Percentiles rank a stretch among this genome's conserved stretches.
Evolutionary conservation across 2,888 invertebrate species (phyloP).

Genomic region (Dascillus cervinus): DNA sequence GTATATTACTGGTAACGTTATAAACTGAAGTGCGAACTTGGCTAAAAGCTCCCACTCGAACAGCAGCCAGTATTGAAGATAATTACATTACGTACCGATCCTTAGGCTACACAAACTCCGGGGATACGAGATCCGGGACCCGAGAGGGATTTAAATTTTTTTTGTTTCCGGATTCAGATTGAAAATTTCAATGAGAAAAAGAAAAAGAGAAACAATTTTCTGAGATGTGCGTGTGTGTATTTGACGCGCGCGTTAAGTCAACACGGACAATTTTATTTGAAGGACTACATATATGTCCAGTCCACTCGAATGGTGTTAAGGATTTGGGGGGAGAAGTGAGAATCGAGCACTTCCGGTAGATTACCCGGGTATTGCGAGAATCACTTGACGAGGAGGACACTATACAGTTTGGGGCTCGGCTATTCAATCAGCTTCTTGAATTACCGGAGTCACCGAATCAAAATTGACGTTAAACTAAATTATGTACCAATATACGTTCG

Average conservation of each 20-base stretch:
- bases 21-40: constrained; percentile 36
- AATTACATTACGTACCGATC: constrained; percentile 35
- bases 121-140: constrained; percentile 20
- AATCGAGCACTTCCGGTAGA: constrained; percentile 21
- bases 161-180: constrained; percentile 26
- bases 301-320: constrained; percentile 16
- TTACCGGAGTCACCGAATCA: constrained; percentile 8
- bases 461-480: constrained; percentile 12
- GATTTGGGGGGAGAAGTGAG: constrained; percentile 17
- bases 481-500: no score
- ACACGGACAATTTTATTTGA: no score
- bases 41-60: constrained; percentile 35
- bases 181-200: no score
- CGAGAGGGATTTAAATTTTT: constrained; percentile 21
- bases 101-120: constrained; percentile 24
- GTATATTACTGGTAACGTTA: constrained; percentile 35
- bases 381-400: constrained; percentile 20
- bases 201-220: no score
- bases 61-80: constrained; percentile 31
- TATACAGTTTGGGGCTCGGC: constrained; percentile 11
- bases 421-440: constrained; percentile 11
- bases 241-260: no score
- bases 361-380: constrained; percentile 18
- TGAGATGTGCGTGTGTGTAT: no score
- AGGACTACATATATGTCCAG: no score